Evolutionary conservation across 2,888 invertebrate genomes (phyloP).

Genomic region (Antitype chi): DNA sequence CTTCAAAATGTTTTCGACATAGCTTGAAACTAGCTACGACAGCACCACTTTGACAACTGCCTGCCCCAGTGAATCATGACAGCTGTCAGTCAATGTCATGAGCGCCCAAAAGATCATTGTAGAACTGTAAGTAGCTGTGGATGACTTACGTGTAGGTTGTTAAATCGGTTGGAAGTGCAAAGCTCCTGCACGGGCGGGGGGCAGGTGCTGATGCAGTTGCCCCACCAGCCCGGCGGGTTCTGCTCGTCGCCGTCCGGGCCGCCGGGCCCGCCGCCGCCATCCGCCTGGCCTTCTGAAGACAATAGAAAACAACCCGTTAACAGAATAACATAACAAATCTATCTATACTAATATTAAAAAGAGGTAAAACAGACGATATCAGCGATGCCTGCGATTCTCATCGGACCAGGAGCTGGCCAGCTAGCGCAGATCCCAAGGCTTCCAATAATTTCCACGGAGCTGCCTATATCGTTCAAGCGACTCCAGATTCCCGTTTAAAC

Average conservation of each 20-base stretch:
- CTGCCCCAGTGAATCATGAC: too few species aligned
- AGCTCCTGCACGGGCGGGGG: constrained; percentile 90
- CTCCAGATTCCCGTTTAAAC: too few species aligned
- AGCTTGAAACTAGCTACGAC: too few species aligned
- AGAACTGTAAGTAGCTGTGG: neutral
- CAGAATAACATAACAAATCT: neutral
- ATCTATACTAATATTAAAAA: too few species aligned
- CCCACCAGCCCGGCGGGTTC: constrained; percentile 79
- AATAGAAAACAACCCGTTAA: constrained; percentile 4
- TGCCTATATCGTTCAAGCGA: too few species aligned
- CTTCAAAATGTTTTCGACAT: too few species aligned
- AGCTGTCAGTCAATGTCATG: neutral
- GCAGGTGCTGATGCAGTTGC: constrained; percentile 83
- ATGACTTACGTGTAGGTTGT: constrained; percentile 93
- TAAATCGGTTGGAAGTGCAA: constrained; percentile 94
- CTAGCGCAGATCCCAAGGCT: too few species aligned
- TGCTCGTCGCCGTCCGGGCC: constrained; percentile 67
- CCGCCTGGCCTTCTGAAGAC: constrained; percentile 67
- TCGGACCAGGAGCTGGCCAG: too few species aligned
- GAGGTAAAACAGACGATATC: too few species aligned
- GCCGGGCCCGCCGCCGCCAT: constrained; percentile 69
- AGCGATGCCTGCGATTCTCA: too few species aligned
- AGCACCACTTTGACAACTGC: too few species aligned
- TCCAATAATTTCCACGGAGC: too few species aligned
- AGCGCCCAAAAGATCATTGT: neutral